Percentiles rank a stretch among this genome's conserved stretches.
phyloP scores from a whole-genome alignment of 2,888 invertebrate species.

The Cheilosia impressa region DNA sequence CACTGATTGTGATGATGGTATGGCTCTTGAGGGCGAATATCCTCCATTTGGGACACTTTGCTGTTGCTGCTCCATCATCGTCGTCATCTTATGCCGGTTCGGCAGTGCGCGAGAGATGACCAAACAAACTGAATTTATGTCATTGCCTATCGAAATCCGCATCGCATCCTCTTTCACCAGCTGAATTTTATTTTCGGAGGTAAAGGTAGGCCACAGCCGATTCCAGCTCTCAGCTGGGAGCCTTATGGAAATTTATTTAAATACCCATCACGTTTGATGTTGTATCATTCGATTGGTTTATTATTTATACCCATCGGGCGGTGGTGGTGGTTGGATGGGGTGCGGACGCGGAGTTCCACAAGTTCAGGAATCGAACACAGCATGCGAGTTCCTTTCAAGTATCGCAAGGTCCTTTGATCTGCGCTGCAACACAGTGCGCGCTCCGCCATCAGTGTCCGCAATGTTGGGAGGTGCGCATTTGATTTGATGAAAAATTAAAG shows the following conservation, averaged over 20 bases:
- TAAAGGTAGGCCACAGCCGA: conserved; percentile 48
- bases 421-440: conserved; percentile 43
- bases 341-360: conserved; percentile 4
- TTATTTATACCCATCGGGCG: conserved; percentile 62
- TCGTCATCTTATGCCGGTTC: conserved; percentile 32
- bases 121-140: conserved; percentile 73
- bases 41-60: conserved; percentile 68
- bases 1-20: conserved; percentile 51
- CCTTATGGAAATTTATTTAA: conserved; percentile 75
- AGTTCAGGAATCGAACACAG: conserved; percentile 69
- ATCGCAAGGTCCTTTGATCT: conserved; percentile 72
- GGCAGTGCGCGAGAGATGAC: conserved; percentile 38
- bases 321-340: conserved; percentile 66
- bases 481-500: conserved; percentile 83
- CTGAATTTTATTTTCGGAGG: conserved; percentile 54
- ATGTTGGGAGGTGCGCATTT: conserved; percentile 76
- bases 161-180: conserved; percentile 27
- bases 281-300: conserved; percentile 74
- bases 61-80: conserved; percentile 54
- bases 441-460: conserved; percentile 11
- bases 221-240: conserved; percentile 69
- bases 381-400: conserved; percentile 71
- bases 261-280: conserved; percentile 75
- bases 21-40: conserved; percentile 43
- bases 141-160: conserved; percentile 67